Evolutionary conservation across 1,140 invertebrate species (phyloP).

Genomic region (Ditylenchus dipsaci): DNA sequence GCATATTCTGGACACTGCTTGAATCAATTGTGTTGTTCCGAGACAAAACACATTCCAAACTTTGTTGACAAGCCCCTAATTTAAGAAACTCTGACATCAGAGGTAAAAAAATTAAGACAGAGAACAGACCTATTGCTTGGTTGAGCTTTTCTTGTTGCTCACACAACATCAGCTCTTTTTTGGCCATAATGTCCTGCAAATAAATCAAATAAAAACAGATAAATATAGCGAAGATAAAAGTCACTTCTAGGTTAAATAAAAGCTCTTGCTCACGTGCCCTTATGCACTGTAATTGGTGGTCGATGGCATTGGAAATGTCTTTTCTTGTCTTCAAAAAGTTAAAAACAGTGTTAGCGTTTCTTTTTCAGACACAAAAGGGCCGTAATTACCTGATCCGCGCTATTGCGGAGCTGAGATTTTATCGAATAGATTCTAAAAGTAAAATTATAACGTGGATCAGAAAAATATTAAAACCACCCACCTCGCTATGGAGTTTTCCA

Average conservation of each 20-base stretch:
- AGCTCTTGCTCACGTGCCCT: conserved; percentile 14
- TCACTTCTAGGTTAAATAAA: conserved; percentile 5
- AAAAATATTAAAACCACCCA: too few species aligned
- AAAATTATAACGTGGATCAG: too few species aligned
- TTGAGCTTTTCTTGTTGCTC: conserved; percentile 15
- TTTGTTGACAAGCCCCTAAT: conserved; percentile 12
- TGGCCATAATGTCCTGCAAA: conserved; percentile 7
- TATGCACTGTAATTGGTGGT: conserved; percentile 12
- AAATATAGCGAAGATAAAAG: too few species aligned
- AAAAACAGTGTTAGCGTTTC: background rate
- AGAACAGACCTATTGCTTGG: conserved; percentile 11
- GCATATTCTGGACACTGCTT: background rate
- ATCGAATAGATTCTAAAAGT: conserved; percentile 3
- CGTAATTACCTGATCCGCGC: conserved; percentile 13
- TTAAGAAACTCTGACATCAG: background rate
- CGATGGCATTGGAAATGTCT: conserved; percentile 20
- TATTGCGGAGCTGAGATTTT: conserved; percentile 13
- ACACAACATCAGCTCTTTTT: conserved; percentile 10
- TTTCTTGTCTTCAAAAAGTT: conserved; percentile 13
- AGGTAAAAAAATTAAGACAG: background rate
- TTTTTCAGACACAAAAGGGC: too few species aligned
- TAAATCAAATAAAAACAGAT: too few species aligned
- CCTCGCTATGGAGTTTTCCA: conserved; percentile 11
- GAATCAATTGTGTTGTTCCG: background rate
- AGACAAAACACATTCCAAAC: conserved; percentile 11